phyloP scores from a whole-genome alignment of 2,113 vertebrate species.

The Lonchura striata region DNA sequence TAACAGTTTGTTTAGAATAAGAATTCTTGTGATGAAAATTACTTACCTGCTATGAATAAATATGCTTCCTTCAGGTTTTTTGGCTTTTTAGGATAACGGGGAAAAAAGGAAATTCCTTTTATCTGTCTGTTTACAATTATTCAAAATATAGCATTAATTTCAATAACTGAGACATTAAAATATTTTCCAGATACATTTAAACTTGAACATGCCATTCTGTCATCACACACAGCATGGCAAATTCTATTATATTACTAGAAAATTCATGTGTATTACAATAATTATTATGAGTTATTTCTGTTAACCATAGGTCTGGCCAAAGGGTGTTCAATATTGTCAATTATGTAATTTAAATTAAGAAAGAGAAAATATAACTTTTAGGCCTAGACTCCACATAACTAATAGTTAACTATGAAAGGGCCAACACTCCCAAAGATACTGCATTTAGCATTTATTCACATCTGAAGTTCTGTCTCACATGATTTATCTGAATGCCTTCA shows the following conservation, averaged over 20 bases:
- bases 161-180: neutral
- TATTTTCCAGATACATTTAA: neutral
- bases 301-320: neutral
- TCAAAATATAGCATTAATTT: neutral
- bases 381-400: neutral
- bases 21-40: neutral
- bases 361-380: neutral
- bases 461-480: neutral
- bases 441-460: neutral
- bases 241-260: neutral
- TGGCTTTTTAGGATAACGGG: neutral
- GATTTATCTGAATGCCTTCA: neutral
- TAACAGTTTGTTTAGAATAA: neutral
- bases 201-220: neutral
- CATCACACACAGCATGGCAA: rapidly evolving
- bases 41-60: neutral
- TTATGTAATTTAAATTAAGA: neutral
- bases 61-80: neutral
- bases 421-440: neutral
- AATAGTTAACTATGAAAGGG: neutral
- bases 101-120: neutral
- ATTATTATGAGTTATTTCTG: neutral
- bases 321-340: neutral
- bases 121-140: neutral
- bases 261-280: neutral